Evolutionary conservation across 2,113 vertebrate species (phyloP).

Genomic region (Girardinichthys multiradiatus): DNA sequence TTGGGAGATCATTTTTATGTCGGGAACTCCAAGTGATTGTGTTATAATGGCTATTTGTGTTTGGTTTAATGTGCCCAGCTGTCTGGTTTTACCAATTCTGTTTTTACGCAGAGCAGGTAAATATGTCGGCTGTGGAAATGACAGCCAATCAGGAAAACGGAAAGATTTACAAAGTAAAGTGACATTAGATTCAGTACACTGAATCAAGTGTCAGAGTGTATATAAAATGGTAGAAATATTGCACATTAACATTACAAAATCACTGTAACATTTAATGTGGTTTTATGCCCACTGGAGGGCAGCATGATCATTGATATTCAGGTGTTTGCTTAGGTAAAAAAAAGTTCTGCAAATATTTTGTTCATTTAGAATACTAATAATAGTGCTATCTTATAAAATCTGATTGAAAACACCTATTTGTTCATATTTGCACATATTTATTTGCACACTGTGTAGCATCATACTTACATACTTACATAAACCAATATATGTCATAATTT

Average conservation of each 20-base stretch:
- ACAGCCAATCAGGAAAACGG: background rate
- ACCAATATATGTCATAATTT: too few species aligned
- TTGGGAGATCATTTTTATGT: background rate
- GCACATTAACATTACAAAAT: background rate
- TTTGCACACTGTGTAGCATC: too few species aligned
- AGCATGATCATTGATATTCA: background rate
- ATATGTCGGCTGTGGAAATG: background rate
- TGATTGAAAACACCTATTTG: too few species aligned
- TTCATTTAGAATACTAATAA: too few species aligned
- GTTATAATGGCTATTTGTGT: background rate
- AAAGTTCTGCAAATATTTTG: too few species aligned
- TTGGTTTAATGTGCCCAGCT: slow-evolving; percentile 20
- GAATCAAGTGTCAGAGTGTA: too few species aligned
- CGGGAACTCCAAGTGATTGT: background rate
- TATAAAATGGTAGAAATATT: background rate
- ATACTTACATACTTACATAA: too few species aligned
- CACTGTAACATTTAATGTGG: background rate
- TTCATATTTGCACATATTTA: too few species aligned
- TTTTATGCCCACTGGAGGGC: background rate
- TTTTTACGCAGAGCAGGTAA: slow-evolving; percentile 18
- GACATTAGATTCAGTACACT: background rate
- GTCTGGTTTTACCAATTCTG: slow-evolving; percentile 33
- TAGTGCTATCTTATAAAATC: too few species aligned
- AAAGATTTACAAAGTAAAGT: background rate
- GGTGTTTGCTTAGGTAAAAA: too few species aligned